Base-by-base conservation (phyloP, 2,888 invertebrate genomes). In the Nebria brevicollis region DNA sequence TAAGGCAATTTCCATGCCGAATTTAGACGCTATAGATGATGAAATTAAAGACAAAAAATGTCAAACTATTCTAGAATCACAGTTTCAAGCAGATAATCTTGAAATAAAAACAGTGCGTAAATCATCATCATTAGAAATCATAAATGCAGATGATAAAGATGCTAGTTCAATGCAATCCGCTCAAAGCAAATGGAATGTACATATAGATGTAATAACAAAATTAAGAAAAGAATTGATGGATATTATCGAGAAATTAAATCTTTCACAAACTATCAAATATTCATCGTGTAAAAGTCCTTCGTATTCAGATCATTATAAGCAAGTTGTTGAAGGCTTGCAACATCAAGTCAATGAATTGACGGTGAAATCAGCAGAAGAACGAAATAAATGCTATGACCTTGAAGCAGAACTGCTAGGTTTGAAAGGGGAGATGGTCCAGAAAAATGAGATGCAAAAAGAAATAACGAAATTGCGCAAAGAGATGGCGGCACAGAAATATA, bases 121-220 rank as follows among this genome's bases (percentile, higher is more conserved):
- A 80, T 75, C 80, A n/a, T 80, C 75, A 34, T 80, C 80, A 7
- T 15, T 80, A 64, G 80, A 80, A 20, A 75, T 20, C 75, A 68
- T 43, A 54, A 66, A 74, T 79, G 10, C 66, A 54, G 43, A 43
- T 41, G 41, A 54, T 34, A 34, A n/a, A 10, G 11, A 65, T 34
- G 64, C 3, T 13, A 75, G 10, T 1, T 25, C 66, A 10, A 8
- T 11, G n/a, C 42, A 34, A 11, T 13, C 26, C 20, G 66, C 66
- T 66, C 15, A 72, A 25, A 75, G 26, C 26, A 76, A 72, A 66
- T 77, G 81, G 79, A 68, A 77, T 66, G 77, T 66, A 81, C 72
- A 81, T 13, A 13, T 81, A 65, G 77, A 81, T 64, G 13, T 41
- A 65, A 72, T 81, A 11, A 54, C 72, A 13, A 76, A 66, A 73